Evolutionary conservation across 2,113 vertebrate genomes (phyloP), one percentile per base, ranked within the genome.

Genomic region (Melanocharis versteri): DNA sequence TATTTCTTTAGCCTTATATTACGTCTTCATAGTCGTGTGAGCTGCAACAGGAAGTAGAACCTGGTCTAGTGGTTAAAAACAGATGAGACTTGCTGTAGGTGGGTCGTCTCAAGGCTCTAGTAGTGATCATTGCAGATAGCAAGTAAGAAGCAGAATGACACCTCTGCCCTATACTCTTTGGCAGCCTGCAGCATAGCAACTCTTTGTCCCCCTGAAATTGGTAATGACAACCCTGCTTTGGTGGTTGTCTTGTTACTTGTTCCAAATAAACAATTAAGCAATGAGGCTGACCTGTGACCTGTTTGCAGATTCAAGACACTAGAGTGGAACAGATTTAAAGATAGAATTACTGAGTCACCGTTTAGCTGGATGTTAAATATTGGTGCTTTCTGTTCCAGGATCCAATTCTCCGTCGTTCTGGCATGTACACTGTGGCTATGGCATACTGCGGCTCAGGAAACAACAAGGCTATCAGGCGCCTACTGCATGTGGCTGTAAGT

Each of bases 341-440:
- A 57, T 50, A 68, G 35, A 82, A 45, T 91, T 84, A 35, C 50
- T 7, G 13, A 71, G 21, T 60, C 33, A 37, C 21, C 4, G 0
- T 61, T 70, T 51, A 57, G 37, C 37, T 66, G 35, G 31, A 57
- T 53, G 40, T 60, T 84, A 89, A 89, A 77, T 89, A 27, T 18
- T 71, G 69, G 47, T 86, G 11, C 27, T 96, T 54, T 87, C 76
- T 97, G 65, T 97, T 90, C 39, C 97, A 99, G 99, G 99, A 99
- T 94, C 99, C 99, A 35, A 99, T 99, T 97, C 98, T 99, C 91
- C 98, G 99, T 65, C 98, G 99, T 42, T 99, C 99, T 37, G 99
- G 99, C 96, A 99, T 99, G 99, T 99, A 99, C 98, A 99, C 99
- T 2, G 99, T 99, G 64, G 99, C 99, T 78, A 99, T 99, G 99